Base-by-base conservation (phyloP, 2,888 invertebrate species). In the Leucophenga maculata region DNA sequence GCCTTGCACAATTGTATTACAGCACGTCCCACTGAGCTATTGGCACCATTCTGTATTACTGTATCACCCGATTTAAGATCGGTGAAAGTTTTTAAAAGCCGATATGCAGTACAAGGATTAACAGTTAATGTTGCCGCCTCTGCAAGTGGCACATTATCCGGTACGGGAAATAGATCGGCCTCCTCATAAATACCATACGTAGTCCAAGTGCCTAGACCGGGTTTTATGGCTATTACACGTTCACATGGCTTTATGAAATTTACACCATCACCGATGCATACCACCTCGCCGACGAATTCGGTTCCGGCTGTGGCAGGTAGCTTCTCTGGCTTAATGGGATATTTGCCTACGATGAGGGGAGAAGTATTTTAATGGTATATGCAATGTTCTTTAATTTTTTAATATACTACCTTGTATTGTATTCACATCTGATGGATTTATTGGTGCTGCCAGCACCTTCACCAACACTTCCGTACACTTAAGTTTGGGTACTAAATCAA, bases 401-500 rank as follows among this genome's bases (percentile, higher is more conserved):
- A 16, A 6, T 39, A 20, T 3, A 11, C 39, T 16, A 64, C 98
- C 98, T 91, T 98, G 97, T 78, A 99, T 96, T 62, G 95, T 97
- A 87, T 99, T 99, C 68, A 99, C 96, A 87, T 99, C 99, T 0
- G 99, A 97, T 6, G 99, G 99, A 89, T 99, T 99, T 9, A 99
- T 93, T 0, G 99, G 97, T 0, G 98, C 93, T 39, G 97, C 95
- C 57, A 97, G 83, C 92, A 97, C 95, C 86, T 93, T 93, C 0
- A 98, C 92, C 26, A 95, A 86, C 1, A 97, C 93, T 89, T 97
- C 91, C 64, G 91, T 91, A 69, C 90, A 88, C 70, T 91, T 89
- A 0, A 92, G 89, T 13, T 11, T 8, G 1, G 9, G 1, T 11
- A 1, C 4, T 9, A 39, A 39, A 11, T 39, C 11, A 39, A 39